These are phyloP conservation scores for Ridgeia piscesae DNA, from an alignment of 1,140 invertebrate genomes.

Conservation along the genomic window DNA sequence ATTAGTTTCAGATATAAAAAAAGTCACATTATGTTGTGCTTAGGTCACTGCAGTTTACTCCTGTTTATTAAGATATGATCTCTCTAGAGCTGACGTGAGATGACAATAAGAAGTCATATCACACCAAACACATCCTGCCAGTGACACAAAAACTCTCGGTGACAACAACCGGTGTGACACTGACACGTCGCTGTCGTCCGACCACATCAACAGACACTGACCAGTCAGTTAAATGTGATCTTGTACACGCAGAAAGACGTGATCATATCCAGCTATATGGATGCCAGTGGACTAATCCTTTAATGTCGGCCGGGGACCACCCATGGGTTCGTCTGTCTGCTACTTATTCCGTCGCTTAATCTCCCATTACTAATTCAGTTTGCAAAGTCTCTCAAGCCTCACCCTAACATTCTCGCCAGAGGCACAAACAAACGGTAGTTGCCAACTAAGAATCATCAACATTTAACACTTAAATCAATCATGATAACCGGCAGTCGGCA, in stretches of 20 bases:
- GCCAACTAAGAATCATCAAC: neutral
- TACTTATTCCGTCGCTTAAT: neutral
- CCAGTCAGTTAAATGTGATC: neutral
- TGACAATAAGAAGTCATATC: no score
- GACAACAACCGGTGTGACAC: no score
- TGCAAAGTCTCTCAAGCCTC: neutral
- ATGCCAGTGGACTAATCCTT: neutral
- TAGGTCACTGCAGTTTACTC: no score
- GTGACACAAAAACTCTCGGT: no score
- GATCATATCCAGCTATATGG: neutral
- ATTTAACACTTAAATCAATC: constrained; percentile 2
- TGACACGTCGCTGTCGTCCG: no score
- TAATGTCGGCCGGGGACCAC: neutral
- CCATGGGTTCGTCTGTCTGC: neutral
- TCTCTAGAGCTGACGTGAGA: no score
- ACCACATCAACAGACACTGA: neutral
- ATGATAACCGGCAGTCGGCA: neutral
- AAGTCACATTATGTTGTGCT: no score
- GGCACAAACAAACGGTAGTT: neutral
- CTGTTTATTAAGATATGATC: no score
- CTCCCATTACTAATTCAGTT: neutral
- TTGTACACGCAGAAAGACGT: neutral
- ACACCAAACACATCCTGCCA: no score
- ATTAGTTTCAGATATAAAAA: no score
- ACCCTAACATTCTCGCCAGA: neutral